These are phyloP conservation scores for Chelonoidis abingdonii DNA, from an alignment of 2,113 vertebrate species.

Conservation along the genomic window DNA sequence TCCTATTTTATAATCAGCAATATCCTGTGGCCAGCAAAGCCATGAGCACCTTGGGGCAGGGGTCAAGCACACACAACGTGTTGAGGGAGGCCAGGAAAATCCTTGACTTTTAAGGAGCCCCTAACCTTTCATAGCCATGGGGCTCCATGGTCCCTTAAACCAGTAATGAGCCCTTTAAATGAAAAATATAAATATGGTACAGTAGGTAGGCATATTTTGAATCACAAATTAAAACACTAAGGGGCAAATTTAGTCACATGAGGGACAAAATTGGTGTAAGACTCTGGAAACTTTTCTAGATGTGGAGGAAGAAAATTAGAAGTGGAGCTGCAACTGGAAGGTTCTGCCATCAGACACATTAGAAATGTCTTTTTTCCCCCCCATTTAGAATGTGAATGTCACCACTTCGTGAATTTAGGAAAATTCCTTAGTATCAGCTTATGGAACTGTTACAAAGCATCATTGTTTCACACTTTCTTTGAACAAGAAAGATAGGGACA, in stretches of 20 bases:
- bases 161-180: not conserved
- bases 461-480: not conserved
- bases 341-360: not conserved
- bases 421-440: not conserved
- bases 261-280: not conserved
- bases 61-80: not conserved
- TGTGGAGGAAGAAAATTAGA: not conserved
- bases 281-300: not conserved
- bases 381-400: not conserved
- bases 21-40: fast-evolving
- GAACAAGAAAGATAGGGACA: not conserved
- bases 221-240: not conserved
- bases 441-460: not conserved
- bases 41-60: fast-evolving
- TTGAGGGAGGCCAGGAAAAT: not conserved
- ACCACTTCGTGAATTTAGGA: not conserved
- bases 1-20: not conserved
- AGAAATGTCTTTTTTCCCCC: not conserved
- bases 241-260: not conserved
- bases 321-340: not conserved
- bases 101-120: not conserved
- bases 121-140: not conserved
- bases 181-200: not conserved
- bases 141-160: not conserved
- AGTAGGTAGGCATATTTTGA: not conserved